Base-by-base conservation (phyloP, 2,888 invertebrate genomes). In the Isoperla grammatica region DNA sequence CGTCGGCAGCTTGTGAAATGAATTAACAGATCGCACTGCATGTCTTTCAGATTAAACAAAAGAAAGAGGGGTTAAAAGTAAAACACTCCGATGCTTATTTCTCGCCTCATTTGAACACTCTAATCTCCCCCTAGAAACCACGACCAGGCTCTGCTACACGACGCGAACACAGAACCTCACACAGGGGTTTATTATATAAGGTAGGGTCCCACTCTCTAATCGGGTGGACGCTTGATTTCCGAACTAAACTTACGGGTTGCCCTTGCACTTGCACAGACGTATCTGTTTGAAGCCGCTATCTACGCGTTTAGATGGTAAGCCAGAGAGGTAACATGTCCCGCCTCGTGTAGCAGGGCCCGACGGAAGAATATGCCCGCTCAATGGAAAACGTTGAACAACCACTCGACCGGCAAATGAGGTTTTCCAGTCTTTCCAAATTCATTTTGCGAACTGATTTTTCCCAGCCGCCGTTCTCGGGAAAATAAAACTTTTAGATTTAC, bases 401-500 rank as follows among this genome's bases (percentile, higher is more conserved):
- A 57, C 49, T 62, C 64, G 61, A 62, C 64, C 64, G 62, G 56
- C 60, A 64, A 64, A 64, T 64, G 64, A 64, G 64, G 60, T 64
- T 62, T 60, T 62, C 62, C 62, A 17, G 59, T 62, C 62, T 60
- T 61, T 62, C 57, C 57, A 64, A 64, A 64, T 64, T 64, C 64
- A 62, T 64, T 64, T 64, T 62, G 62, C 57, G 54, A 64, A 54
- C 46, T 61, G 54, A 54, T 57, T 57, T 57, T 58, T 61, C 53
- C 50, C 48, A 29, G 56, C 57, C 42, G 60, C 23, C 46, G 48
- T 37, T 45, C 53, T 49, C 17, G 12, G 48, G 29, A 29, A 29
- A 29, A 29, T 29, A 29, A 45, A 45, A 48, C 45, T 45, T 45
- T 57, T 48, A 46, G 45, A 43, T 57, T 57, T 57, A 46, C 48